Conservation (phyloP, 2,888 invertebrate species). For the Ophioninae sp. region DNA sequence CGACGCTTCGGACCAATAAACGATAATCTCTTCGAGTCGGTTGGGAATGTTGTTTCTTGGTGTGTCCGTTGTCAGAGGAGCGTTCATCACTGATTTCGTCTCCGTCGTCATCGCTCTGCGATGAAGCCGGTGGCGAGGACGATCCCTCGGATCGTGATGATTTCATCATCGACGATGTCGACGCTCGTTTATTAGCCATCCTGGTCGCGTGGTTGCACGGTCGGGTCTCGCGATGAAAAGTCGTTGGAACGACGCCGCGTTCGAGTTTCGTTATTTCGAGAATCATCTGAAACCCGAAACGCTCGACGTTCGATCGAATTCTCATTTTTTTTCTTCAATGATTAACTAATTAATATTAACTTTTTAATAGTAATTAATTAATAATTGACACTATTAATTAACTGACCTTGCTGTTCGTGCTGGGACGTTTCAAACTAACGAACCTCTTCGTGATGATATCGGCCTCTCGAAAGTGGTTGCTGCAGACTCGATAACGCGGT, state of each 20-base stretch:
- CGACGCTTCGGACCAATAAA: constrained; percentile 18
- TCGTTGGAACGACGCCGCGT: constrained; percentile 36
- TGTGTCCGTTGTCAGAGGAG: constrained; percentile 13
- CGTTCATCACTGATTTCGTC: constrained; percentile 2
- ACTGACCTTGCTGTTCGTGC: constrained; percentile 53
- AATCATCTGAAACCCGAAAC: constrained; percentile 43
- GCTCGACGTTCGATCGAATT: neutral
- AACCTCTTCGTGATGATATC: constrained; percentile 54
- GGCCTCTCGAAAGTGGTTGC: constrained; percentile 43
- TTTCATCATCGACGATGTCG: constrained; percentile 25
- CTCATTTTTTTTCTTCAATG: neutral
- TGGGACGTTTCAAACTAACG: constrained; percentile 51
- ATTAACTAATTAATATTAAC: no score
- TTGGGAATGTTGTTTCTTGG: constrained; percentile 2
- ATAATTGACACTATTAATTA: neutral
- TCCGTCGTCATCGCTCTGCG: constrained; percentile 51
- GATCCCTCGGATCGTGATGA: constrained; percentile 35
- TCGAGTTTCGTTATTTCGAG: constrained; percentile 56
- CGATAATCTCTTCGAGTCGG: constrained; percentile 48
- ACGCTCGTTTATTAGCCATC: constrained; percentile 8
- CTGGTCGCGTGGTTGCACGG: constrained; percentile 33
- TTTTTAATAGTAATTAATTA: no score
- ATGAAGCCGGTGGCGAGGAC: constrained; percentile 20
- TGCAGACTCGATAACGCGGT: constrained; percentile 52
- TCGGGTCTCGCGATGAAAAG: constrained; percentile 24